Conservation (phyloP, 2,888 invertebrate species). For the Seira ritae region DNA sequence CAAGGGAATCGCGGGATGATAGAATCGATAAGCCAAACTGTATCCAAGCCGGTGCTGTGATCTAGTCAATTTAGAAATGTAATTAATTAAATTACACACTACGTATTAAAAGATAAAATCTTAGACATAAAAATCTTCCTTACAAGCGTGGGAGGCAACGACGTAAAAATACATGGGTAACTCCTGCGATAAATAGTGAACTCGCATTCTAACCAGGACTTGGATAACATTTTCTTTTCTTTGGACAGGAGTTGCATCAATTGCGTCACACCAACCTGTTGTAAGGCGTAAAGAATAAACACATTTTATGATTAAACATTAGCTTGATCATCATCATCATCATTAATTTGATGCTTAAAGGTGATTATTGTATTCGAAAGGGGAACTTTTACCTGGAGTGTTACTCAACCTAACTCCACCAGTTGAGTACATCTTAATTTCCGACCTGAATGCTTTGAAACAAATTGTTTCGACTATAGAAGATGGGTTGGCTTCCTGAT, state of each 20-base stretch:
- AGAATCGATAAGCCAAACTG: conserved; percentile 50
- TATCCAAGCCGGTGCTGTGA: neutral
- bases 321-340: too few species aligned
- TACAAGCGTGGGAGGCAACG: conserved; percentile 55
- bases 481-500: conserved; percentile 34
- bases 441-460: conserved; percentile 34
- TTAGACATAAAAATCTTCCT: too few species aligned
- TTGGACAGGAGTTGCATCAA: conserved; percentile 64
- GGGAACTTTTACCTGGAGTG: too few species aligned
- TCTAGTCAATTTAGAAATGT: neutral
- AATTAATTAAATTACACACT: neutral
- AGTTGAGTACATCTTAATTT: neutral
- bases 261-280: conserved; percentile 49
- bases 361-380: too few species aligned
- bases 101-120: neutral
- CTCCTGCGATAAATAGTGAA: conserved; percentile 9
- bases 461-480: conserved; percentile 50
- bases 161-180: conserved; percentile 55
- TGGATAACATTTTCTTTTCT: conserved; percentile 44
- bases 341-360: too few species aligned
- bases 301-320: too few species aligned
- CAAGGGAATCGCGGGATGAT: conserved; percentile 62
- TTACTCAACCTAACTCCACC: too few species aligned
- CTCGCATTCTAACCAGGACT: conserved; percentile 65
- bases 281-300: too few species aligned